A percentile compares a stretch with the other conserved stretches of the same genome.
phyloP scores from a whole-genome alignment of 2,113 vertebrate species.

The Microtus pennsylvanicus region DNA sequence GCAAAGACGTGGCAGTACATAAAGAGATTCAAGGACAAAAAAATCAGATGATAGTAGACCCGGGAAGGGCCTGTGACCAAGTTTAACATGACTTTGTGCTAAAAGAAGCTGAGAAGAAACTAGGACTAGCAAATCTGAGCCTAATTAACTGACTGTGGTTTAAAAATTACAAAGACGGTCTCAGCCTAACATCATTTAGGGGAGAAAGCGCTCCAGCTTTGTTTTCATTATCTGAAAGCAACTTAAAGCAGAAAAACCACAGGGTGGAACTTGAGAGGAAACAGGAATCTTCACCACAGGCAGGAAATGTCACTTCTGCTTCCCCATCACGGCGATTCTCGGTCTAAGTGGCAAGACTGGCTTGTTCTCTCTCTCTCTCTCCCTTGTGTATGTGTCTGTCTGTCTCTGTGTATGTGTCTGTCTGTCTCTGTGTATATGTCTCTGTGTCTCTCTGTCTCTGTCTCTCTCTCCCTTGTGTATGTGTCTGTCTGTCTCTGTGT shows the following conservation, averaged over 20 bases:
- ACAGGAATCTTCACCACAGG: slow-evolving; percentile 21
- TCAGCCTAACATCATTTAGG: not conserved
- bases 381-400: not conserved
- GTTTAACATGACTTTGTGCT: not conserved
- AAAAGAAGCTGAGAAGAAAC: not conserved
- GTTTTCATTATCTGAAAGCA: slow-evolving; percentile 7
- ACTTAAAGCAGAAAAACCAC: slow-evolving; percentile 47
- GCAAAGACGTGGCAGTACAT: not conserved
- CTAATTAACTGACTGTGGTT: not conserved
- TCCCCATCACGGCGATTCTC: slow-evolving; percentile 14
- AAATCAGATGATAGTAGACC: not conserved
- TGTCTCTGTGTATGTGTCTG: too few relatives aligned
- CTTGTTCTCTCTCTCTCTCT: not conserved
- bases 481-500: too few relatives aligned
- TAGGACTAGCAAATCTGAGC: not conserved
- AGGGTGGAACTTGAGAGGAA: slow-evolving; percentile 21
- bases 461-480: too few relatives aligned
- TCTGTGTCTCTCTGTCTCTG: too few relatives aligned
- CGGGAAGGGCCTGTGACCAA: not conserved
- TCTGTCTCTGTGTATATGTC: too few relatives aligned
- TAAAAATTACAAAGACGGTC: not conserved
- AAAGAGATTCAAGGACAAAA: not conserved
- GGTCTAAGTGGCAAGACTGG: not conserved
- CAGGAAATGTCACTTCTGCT: slow-evolving; percentile 41
- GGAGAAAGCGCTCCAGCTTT: not conserved